A percentile compares a stretch with the other conserved stretches of the same genome.
Conservation (phyloP, 2,113 vertebrate genomes). For the Anoplopoma fimbria region DNA sequence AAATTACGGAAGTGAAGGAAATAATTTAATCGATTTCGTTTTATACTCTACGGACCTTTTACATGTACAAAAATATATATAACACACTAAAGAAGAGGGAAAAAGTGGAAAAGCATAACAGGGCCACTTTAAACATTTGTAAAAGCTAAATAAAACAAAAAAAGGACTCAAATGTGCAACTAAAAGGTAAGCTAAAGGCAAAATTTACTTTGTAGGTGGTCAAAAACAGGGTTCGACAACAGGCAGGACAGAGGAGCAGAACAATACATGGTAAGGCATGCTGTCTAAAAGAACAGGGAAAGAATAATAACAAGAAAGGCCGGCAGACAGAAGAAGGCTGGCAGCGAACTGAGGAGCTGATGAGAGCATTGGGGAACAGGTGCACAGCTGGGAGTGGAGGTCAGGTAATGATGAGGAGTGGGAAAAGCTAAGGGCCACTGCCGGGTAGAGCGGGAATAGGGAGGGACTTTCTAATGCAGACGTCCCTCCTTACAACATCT, state of each 20-base stretch:
- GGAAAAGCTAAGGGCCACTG: not conserved
- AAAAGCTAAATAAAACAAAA: not conserved
- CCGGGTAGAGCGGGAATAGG: not conserved
- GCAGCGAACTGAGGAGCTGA: not conserved
- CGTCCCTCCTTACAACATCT: slow-evolving; percentile 12
- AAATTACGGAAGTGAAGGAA: too few relatives aligned
- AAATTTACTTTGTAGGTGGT: not conserved
- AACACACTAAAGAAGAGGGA: too few relatives aligned
- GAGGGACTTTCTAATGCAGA: not conserved
- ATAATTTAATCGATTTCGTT: too few relatives aligned
- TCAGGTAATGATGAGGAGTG: slow-evolving; percentile 24
- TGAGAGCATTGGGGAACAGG: slow-evolving; percentile 9
- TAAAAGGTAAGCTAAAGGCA: not conserved
- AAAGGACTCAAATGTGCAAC: not conserved
- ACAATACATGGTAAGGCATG: not conserved
- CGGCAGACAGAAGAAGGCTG: not conserved
- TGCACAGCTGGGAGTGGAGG: not conserved
- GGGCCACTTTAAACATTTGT: too few relatives aligned
- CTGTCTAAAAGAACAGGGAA: not conserved
- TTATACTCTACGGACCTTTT: too few relatives aligned
- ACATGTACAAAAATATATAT: too few relatives aligned
- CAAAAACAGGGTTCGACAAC: not conserved
- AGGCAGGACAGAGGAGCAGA: not conserved
- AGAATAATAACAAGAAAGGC: not conserved
- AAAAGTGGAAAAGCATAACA: too few relatives aligned